A percentile compares a stretch with the other conserved stretches of the same genome.
Conservation (phyloP, 1,140 invertebrate genomes). For the Liolophura sinensis region DNA sequence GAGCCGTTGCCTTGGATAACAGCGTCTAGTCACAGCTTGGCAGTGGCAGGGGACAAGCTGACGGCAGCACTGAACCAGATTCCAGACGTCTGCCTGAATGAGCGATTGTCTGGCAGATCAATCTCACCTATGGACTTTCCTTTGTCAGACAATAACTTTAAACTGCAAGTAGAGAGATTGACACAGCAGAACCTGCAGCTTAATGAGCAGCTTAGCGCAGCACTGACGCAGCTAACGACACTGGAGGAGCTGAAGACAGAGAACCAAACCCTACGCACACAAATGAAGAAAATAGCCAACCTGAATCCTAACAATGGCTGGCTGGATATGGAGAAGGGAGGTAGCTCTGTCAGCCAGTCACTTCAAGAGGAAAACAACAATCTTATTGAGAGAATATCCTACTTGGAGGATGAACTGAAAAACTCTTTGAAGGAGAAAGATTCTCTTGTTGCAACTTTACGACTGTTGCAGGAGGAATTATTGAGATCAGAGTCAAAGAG, state of each 20-base stretch:
- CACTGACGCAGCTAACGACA: neutral
- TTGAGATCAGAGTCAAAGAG: slow-evolving; percentile 31
- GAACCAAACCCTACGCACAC: slow-evolving; percentile 8
- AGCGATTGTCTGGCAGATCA: neutral
- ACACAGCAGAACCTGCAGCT: neutral
- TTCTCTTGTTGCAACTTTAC: slow-evolving; percentile 41
- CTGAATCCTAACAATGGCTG: slow-evolving; percentile 2
- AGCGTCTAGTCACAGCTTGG: no score
- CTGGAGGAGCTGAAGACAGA: slow-evolving; percentile 9
- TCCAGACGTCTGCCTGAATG: neutral
- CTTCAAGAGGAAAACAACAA: slow-evolving; percentile 30
- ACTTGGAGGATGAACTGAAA: slow-evolving; percentile 35
- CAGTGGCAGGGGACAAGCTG: no score
- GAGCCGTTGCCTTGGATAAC: no score
- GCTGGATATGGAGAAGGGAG: neutral
- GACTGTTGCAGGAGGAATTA: slow-evolving; percentile 49
- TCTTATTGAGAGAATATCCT: slow-evolving; percentile 24
- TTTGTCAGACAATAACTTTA: slow-evolving; percentile 8
- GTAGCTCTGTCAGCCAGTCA: neutral
- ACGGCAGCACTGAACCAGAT: neutral
- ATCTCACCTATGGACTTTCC: neutral
- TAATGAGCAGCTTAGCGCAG: no score
- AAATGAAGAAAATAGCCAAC: slow-evolving; percentile 9
- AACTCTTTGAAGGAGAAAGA: slow-evolving; percentile 35
- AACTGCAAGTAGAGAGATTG: slow-evolving; percentile 1